phyloP scores from a whole-genome alignment of 2,113 vertebrate species.

The Dasyornis broadbenti region DNA sequence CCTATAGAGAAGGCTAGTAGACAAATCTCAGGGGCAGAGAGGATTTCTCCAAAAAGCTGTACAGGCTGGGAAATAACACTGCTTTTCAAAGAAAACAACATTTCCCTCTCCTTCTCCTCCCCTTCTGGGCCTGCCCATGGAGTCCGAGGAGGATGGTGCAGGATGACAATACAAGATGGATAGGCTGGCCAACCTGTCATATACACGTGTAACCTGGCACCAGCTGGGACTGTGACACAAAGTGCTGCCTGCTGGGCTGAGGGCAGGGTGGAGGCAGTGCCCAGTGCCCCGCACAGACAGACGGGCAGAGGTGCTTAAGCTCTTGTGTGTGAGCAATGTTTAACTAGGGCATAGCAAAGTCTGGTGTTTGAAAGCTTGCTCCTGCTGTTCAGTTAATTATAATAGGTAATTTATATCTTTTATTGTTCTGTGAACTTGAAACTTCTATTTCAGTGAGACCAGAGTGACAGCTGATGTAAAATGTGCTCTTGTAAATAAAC shows the following conservation, averaged over 20 bases:
- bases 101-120: background rate
- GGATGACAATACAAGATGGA: background rate
- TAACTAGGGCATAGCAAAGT: background rate
- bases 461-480: background rate
- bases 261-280: background rate
- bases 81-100: background rate
- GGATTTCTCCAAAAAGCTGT: background rate
- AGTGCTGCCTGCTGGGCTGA: background rate
- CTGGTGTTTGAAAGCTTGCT: background rate
- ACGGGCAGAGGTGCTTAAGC: background rate
- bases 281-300: background rate
- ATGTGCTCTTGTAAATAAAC: slow-evolving; percentile 20
- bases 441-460: background rate
- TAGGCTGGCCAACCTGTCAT: background rate
- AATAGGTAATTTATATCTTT: background rate
- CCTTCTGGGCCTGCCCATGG: background rate
- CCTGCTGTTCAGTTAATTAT: background rate
- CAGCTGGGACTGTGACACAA: background rate
- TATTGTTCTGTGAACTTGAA: background rate
- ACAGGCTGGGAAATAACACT: background rate
- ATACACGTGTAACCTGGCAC: background rate
- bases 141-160: background rate
- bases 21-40: background rate
- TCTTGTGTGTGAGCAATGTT: fast-evolving
- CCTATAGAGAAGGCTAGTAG: background rate